These are phyloP conservation scores for Cyclophora punctaria DNA, from an alignment of 2,888 invertebrate genomes.

Conservation along the genomic window DNA sequence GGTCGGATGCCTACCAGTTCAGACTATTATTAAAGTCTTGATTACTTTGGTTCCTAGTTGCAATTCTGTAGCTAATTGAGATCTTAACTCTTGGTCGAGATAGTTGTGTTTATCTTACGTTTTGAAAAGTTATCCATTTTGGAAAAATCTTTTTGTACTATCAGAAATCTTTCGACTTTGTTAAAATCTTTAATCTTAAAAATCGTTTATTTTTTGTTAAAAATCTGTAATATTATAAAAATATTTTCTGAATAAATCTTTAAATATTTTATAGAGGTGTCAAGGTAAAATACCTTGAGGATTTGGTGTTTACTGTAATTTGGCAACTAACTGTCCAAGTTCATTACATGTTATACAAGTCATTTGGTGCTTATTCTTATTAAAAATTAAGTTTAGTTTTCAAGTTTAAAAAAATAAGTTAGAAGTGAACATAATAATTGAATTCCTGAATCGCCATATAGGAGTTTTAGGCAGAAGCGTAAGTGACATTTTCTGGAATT, in stretches of 20 bases:
- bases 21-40: conserved; percentile 14
- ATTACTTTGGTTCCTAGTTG: neutral
- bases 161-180: neutral
- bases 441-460: too few species aligned
- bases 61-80: neutral
- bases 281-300: neutral
- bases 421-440: too few species aligned
- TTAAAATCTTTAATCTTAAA: neutral
- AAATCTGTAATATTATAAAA: too few species aligned
- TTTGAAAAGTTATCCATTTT: neutral
- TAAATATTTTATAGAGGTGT: neutral
- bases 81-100: neutral
- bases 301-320: too few species aligned
- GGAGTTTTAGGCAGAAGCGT: too few species aligned
- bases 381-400: too few species aligned
- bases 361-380: too few species aligned
- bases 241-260: neutral
- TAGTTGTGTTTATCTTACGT: neutral
- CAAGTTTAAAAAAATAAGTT: too few species aligned
- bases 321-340: too few species aligned
- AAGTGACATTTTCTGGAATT: too few species aligned
- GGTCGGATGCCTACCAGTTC: conserved; percentile 13
- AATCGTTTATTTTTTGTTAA: too few species aligned
- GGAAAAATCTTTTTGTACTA: neutral
- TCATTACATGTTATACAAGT: too few species aligned